Evolutionary conservation across 2,888 invertebrate genomes (phyloP).

Genomic region (Cancer borealis): DNA sequence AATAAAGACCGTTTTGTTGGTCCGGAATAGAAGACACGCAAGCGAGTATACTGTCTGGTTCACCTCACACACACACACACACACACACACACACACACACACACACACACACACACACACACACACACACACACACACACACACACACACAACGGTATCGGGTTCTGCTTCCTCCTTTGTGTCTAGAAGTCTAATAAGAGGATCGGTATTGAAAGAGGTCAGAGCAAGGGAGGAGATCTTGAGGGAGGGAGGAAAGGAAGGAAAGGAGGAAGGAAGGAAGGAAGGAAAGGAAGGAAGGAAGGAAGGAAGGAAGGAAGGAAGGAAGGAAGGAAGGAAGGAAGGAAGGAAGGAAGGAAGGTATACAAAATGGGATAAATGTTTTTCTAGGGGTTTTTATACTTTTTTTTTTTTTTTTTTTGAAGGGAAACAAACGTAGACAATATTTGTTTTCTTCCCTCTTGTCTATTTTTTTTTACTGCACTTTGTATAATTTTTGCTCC

Average conservation of each 20-base stretch:
- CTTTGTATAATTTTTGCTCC: too few species aligned
- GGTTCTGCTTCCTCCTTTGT: too few species aligned
- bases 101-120: too few species aligned
- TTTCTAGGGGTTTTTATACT: not conserved
- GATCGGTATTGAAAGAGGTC: not conserved
- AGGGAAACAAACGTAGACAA: too few species aligned
- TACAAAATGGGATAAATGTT: too few species aligned
- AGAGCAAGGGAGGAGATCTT: not conserved
- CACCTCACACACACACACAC: conserved; percentile 1
- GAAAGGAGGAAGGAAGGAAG: not conserved
- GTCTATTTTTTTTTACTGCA: too few species aligned
- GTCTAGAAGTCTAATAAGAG: not conserved
- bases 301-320: not conserved
- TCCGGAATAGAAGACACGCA: not conserved
- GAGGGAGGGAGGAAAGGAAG: not conserved
- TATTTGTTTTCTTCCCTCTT: too few species aligned
- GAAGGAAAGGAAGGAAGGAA: not conserved
- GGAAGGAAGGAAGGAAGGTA: not conserved
- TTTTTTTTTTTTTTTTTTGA: not conserved
- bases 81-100: not conserved
- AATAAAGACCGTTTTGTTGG: not conserved
- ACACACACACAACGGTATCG: not conserved
- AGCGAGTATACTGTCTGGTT: not conserved
- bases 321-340: not conserved
- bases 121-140: conserved; percentile 1